Evolutionary conservation across 2,113 vertebrate genomes (phyloP), one percentile per base, ranked within the genome.

Genomic region (Isurus oxyrinchus): DNA sequence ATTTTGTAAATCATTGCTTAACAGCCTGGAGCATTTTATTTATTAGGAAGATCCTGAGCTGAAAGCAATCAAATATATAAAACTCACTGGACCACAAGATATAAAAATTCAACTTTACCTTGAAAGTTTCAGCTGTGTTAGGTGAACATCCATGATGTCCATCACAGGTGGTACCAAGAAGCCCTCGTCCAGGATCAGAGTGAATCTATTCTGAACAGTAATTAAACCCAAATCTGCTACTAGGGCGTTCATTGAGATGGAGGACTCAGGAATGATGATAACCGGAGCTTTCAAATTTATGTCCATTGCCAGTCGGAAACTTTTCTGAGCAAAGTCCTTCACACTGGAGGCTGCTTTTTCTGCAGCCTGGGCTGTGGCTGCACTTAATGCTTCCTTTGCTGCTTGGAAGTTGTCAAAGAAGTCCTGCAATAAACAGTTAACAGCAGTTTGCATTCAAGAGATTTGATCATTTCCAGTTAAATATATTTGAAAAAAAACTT

Each of bases 161-260:
- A 99, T 96, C 88, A 99, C 98, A 0, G 98, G 99, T 19, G 99
- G 99, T 11, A 98, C 97, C 2, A 97, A 96, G 27, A 97, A 97
- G 0, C 97, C 98, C 96, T 98, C 97, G 6, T 96, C 97, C 1
- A 97, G 97, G 94, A 98, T 96, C 97, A 99, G 91, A 31, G 97
- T 98, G 97, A 99, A 99, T 96, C 97, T 97, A 97, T 99, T 99
- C 7, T 97, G 98, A 96, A 99, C 97, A 19, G 98, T 98, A 96
- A 99, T 99, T 96, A 99, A 97, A n/a, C 99, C 99, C 96, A 99
- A 98, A 96, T 99, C 99, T 79, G 99, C 97, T 69, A 99, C 97
- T 35, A 99, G 96, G 1, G 98, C 99, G 97, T 97, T 98, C 7
- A 97, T 97, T 13, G 99, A 99, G 61, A 97, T 93, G 0, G 99